Evolutionary conservation across 2,113 vertebrate genomes (phyloP).

Genomic region (Ammodytes dubius): DNA sequence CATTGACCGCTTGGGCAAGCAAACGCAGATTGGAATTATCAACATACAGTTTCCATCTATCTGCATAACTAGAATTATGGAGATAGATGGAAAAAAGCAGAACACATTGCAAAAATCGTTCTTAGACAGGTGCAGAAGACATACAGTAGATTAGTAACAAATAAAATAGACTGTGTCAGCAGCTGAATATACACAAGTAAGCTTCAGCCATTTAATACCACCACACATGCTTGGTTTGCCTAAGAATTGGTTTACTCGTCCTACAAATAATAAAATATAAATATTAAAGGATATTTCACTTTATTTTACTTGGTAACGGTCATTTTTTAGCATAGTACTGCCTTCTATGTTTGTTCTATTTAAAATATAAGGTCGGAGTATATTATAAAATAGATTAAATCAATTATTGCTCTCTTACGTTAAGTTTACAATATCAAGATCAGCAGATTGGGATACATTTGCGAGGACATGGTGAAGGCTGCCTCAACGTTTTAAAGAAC

Average conservation of each 20-base stretch:
- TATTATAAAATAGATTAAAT: neutral
- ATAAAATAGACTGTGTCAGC: neutral
- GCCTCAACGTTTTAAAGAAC: neutral
- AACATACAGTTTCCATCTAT: conserved; percentile 10
- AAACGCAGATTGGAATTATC: conserved; percentile 21
- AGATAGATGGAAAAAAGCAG: conserved; percentile 29
- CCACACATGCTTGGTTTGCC: neutral
- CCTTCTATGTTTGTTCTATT: neutral
- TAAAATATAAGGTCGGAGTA: neutral
- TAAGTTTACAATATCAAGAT: neutral
- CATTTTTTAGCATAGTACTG: neutral
- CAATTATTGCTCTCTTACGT: neutral
- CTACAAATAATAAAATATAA: neutral
- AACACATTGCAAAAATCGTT: conserved; percentile 3
- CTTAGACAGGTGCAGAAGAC: neutral
- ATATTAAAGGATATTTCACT: neutral
- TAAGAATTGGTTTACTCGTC: neutral
- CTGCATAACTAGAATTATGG: neutral
- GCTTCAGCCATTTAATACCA: conserved; percentile 33
- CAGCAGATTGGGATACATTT: neutral
- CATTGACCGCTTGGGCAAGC: conserved; percentile 49
- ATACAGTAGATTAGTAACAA: neutral
- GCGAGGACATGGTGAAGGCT: neutral
- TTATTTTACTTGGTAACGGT: neutral
- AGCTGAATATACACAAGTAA: conserved; percentile 2